phyloP scores from a whole-genome alignment of 2,797 vertebrate species.

The Leptoclinus maculatus region DNA sequence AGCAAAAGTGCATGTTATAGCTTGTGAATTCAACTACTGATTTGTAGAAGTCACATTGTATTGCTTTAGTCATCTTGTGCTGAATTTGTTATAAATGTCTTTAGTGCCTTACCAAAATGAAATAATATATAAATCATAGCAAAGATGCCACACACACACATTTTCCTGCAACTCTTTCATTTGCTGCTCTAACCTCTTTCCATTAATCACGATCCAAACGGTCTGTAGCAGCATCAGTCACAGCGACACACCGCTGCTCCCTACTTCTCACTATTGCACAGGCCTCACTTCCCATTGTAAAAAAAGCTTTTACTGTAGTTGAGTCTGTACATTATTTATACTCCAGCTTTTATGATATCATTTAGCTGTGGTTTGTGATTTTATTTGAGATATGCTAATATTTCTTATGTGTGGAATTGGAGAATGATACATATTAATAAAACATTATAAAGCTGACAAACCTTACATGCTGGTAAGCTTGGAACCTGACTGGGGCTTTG shows the following conservation, averaged over 20 bases:
- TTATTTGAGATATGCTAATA: neutral
- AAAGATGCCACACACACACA: neutral
- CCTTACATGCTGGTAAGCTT: neutral
- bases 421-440: neutral
- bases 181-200: neutral
- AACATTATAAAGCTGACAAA: neutral
- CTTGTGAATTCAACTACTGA: neutral
- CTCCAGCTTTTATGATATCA: neutral
- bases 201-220: neutral
- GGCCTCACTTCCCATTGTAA: neutral
- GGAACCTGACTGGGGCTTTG: neutral
- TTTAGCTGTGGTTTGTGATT: neutral
- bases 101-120: neutral
- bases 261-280: slow-evolving; percentile 7
- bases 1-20: neutral
- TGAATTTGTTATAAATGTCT: neutral
- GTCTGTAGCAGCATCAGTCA: neutral
- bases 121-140: neutral
- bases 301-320: slow-evolving; percentile 11
- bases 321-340: slow-evolving; percentile 6
- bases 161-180: neutral
- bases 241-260: slow-evolving; percentile 39
- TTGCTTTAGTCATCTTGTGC: neutral
- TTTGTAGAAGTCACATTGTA: slow-evolving; percentile 1
- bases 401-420: neutral